Percentiles rank a stretch among this genome's conserved stretches.
Evolutionary conservation across 2,888 invertebrate species (phyloP).

Genomic region (Elysia crispata): DNA sequence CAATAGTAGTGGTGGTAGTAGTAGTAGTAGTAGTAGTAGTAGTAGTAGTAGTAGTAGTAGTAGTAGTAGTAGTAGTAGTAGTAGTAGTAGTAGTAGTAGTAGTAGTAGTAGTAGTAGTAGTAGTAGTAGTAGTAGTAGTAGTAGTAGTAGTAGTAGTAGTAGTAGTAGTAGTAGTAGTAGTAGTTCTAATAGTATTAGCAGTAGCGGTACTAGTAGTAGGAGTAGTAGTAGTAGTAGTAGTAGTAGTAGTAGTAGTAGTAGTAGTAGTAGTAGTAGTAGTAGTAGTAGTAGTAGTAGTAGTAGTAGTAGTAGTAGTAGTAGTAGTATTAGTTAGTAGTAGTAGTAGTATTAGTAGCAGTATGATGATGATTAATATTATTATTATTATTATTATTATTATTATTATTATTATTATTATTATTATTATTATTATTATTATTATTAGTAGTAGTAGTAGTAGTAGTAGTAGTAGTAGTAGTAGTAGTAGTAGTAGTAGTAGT

Average conservation of each 20-base stretch:
- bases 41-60: constrained; percentile 4
- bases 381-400: no score
- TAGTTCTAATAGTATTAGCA: no score
- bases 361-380: no score
- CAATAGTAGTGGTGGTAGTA: no score
- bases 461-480: constrained; percentile 45
- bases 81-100: constrained; percentile 39
- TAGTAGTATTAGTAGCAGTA: no score
- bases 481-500: constrained; percentile 44
- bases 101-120: constrained; percentile 44
- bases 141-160: constrained; percentile 44
- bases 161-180: constrained; percentile 36
- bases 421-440: constrained; percentile 33
- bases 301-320: no score
- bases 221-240: no score
- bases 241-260: constrained; percentile 21
- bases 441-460: no score
- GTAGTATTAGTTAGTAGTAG: no score
- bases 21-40: constrained; percentile 1
- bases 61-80: constrained; percentile 18
- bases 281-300: constrained; percentile 31
- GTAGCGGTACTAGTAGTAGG: no score
- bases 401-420: neutral
- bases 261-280: constrained; percentile 32
- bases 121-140: constrained; percentile 38